Base-by-base conservation (phyloP, 2,113 vertebrate genomes). In the Noctilio leporinus region DNA sequence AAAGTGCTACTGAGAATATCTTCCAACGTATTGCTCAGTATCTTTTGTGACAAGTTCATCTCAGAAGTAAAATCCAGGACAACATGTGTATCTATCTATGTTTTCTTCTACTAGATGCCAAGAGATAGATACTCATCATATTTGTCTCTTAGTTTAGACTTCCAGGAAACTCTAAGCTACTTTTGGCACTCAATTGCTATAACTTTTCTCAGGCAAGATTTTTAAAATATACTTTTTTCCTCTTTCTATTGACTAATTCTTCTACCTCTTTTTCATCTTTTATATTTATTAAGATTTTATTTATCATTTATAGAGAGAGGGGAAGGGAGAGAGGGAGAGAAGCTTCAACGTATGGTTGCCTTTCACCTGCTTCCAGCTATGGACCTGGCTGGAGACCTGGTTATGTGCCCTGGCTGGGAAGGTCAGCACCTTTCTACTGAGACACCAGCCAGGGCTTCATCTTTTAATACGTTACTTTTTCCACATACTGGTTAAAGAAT, bases 1-100 rank as follows among this genome's bases (percentile, higher is more conserved):
- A 95, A 91, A 96, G 84, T 82, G 33, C 67, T 93, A 88, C 67
- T 82, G 57, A 86, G 73, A 86, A 93, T 55, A 82, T 81, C 45
- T 95, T 93, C 69, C 77, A 94, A 8, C 72, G 49, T 75, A 81
- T 80, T 86, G 53, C 55, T 95, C 73, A 59, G 47, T 76, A 35
- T 93, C 35, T 38, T 92, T 81, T 77, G 65, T 94, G 88, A 95
- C 51, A 95, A 81, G 28, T 45, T 86, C 16, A 53, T 87, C 88
- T 96, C 75, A 94, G 49, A 92, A 92, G 62, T 89, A 86, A 28
- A 62, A 75, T 78, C 62, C 33, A 87, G 43, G 57, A 65, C 65
- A 77, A 64, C 35, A 64, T 76, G 33, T 43, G 33, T 69, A 64
- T 92, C 51, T 62, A 47, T 57, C 33, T 83, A 30, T 11, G 11